These are phyloP conservation scores for Caenorhabditis remanei DNA, from an alignment of 1,140 invertebrate species.

Conservation along the genomic window DNA sequence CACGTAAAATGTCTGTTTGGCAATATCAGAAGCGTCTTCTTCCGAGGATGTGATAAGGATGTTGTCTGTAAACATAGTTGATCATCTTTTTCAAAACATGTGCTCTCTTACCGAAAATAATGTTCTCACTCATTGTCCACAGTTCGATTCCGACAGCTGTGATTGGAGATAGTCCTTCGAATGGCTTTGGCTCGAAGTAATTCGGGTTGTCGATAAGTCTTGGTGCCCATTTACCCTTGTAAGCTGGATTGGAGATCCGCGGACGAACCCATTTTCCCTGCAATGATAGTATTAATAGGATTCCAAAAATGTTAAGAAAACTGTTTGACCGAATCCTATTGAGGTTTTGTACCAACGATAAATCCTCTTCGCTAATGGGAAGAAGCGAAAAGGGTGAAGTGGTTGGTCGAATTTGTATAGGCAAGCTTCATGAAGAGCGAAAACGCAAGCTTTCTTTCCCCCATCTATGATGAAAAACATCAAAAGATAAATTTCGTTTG, in stretches of 20 bases:
- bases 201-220: constrained; percentile 95
- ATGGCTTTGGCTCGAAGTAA: constrained; percentile 93
- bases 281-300: constrained; percentile 82
- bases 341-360: constrained; percentile 68
- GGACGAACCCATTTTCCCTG: constrained; percentile 92
- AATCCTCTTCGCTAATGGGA: constrained; percentile 46
- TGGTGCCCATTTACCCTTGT: constrained; percentile 88
- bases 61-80: constrained; percentile 83
- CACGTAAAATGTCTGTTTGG: constrained; percentile 87
- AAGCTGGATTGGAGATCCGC: constrained; percentile 85
- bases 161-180: constrained; percentile 88
- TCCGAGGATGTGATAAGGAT: constrained; percentile 90
- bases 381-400: constrained; percentile 5
- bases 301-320: too few relatives aligned
- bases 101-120: constrained; percentile 82
- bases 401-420: background rate
- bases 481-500: background rate
- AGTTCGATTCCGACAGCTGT: constrained; percentile 95
- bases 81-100: background rate
- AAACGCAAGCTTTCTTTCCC: too few relatives aligned
- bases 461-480: background rate
- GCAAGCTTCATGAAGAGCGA: background rate
- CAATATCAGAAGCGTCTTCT: constrained; percentile 86
- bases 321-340: too few relatives aligned
- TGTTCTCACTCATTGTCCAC: constrained; percentile 96